phyloP scores from a whole-genome alignment of 2,888 invertebrate species.

The Baronia brevicornis region DNA sequence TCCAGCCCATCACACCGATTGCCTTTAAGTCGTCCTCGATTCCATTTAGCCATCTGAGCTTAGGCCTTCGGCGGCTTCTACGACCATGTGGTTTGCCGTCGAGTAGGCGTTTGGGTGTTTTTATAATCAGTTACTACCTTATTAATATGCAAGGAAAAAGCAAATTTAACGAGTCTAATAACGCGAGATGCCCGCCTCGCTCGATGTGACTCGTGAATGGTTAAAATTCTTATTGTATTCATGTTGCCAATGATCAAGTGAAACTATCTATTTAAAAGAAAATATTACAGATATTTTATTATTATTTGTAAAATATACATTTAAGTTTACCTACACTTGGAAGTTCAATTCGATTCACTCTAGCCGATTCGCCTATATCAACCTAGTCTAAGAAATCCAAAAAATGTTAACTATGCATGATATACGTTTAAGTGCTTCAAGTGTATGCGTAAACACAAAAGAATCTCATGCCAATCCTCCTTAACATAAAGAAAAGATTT shows the following conservation, averaged over 20 bases:
- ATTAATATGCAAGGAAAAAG: slow-evolving; percentile 75
- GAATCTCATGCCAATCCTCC: no score
- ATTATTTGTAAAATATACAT: neutral
- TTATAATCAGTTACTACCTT: slow-evolving; percentile 67
- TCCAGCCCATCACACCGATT: no score
- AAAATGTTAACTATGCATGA: no score
- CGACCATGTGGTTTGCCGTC: slow-evolving; percentile 7
- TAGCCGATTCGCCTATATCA: no score
- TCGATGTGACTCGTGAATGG: slow-evolving; percentile 60
- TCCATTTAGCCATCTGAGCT: no score
- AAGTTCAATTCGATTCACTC: no score
- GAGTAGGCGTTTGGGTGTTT: slow-evolving; percentile 12
- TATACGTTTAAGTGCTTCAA: no score
- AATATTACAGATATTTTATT: neutral
- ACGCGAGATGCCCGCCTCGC: slow-evolving; percentile 62
- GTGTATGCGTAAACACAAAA: no score
- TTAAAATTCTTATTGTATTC: slow-evolving; percentile 1
- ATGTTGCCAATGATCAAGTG: neutral
- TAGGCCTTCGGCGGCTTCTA: slow-evolving; percentile 7
- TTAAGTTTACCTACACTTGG: no score
- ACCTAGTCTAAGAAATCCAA: no score
- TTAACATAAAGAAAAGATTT: no score
- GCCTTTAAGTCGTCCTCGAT: no score
- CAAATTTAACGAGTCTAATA: slow-evolving; percentile 74
- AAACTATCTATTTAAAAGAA: neutral